Base-by-base conservation (phyloP, 2,113 vertebrate genomes). In the Triplophysa rosa region DNA sequence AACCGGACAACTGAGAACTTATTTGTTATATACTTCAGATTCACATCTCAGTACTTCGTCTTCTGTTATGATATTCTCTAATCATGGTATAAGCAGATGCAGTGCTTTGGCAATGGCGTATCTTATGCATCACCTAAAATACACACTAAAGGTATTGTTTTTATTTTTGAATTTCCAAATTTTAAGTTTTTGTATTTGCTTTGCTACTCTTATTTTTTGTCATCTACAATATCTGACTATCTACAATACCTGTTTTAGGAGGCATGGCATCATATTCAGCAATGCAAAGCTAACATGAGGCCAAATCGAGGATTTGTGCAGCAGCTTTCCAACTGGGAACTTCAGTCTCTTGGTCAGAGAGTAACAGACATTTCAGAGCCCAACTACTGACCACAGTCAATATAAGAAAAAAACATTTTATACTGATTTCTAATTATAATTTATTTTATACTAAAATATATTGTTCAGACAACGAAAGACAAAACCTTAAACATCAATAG, bases 251-350 rank as follows among this genome's bases (percentile, higher is more conserved):
- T 54, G 19, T 49, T 87, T 89, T 88, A 97, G 96, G 91, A 89
- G 24, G 91, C 95, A 62, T 98, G 95, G 95, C 69, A 0, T 17
- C 78, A 90, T 0, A 62, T 94, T 70, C 88, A 90, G 78, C 91
- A 89, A 47, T 95, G 95, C 84, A 94, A 97, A 87, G 75, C 45
- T 10, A 91, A 86, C 83, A 88, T 93, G 87, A 90, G 92, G 42
- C 95, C 95, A 1, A 92, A 95, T 72, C 83, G 87, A 0, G 91
- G 90, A 16, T 92, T 97, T 80, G 92, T 96, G 56, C 80, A 89
- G 49, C 95, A 96, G 89, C 93, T 98, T 40, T 92, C 88, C 0
- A 87, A 92, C 26, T 97, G 96, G 95, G 95, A 98, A 87, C 73
- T 87, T 49, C 75, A 73, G 4, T 45, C 90, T 72, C 78, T 86